Evolutionary conservation across 2,797 vertebrate species (phyloP).

Genomic region (Limnodromus scolopaceus): DNA sequence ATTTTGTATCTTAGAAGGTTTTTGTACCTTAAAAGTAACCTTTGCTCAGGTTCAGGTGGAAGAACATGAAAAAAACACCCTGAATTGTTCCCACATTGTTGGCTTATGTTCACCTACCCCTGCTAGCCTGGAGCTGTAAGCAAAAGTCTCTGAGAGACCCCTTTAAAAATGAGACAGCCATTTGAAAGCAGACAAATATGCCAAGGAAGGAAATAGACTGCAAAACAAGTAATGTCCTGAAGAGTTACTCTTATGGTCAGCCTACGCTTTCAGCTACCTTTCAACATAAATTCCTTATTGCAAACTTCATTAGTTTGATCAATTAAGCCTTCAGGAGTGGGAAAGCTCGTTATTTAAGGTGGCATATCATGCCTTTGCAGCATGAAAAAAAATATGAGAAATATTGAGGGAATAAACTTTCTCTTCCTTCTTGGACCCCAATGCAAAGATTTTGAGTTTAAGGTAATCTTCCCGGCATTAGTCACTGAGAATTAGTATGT

Average conservation of each 20-base stretch:
- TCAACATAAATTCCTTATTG: background rate
- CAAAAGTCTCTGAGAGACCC: background rate
- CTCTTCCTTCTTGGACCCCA: background rate
- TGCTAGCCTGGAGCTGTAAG: background rate
- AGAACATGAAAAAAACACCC: background rate
- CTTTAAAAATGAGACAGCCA: background rate
- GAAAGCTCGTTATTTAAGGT: background rate
- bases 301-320: background rate
- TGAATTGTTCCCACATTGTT: background rate
- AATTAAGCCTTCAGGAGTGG: background rate
- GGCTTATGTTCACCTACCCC: background rate
- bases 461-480: conserved; percentile 53
- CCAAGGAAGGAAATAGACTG: background rate
- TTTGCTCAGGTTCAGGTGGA: background rate
- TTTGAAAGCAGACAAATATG: background rate
- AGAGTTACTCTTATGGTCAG: background rate
- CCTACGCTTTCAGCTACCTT: background rate
- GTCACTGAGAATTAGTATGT: conserved; percentile 51
- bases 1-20: background rate
- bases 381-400: background rate
- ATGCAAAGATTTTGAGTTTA: conserved; percentile 41
- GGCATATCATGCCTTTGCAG: background rate
- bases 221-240: background rate
- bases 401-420: background rate
- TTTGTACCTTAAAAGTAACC: background rate